These are phyloP conservation scores for Leptosomus discolor DNA, from an alignment of 2,113 vertebrate genomes.

Conservation along the genomic window DNA sequence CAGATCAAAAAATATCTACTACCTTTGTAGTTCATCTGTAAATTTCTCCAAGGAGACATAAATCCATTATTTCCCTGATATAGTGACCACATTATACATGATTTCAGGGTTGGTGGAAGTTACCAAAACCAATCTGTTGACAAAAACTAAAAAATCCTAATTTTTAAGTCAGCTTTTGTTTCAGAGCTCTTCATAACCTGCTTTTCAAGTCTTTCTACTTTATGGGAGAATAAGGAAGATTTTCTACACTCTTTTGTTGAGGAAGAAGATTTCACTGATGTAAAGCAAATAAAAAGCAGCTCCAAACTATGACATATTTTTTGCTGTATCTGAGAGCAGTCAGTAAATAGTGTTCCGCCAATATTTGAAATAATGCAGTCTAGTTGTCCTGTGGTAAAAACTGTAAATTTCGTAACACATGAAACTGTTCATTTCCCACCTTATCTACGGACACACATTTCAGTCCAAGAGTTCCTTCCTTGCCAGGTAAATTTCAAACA, in stretches of 20 bases:
- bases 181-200: not conserved
- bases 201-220: conserved; percentile 1
- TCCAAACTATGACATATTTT: conserved; percentile 5
- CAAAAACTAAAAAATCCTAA: not conserved
- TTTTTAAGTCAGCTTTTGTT: not conserved
- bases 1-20: not conserved
- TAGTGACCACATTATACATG: not conserved
- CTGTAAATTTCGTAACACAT: conserved; percentile 32
- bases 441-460: conserved; percentile 43
- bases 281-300: conserved; percentile 27
- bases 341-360: conserved; percentile 34
- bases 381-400: conserved; percentile 7
- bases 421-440: conserved; percentile 26
- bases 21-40: not conserved
- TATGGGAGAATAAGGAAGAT: not conserved
- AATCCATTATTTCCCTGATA: not conserved
- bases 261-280: not conserved
- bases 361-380: conserved; percentile 38
- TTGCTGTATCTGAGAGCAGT: conserved; percentile 22
- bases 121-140: not conserved
- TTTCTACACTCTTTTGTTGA: not conserved
- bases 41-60: not conserved
- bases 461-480: conserved; percentile 27
- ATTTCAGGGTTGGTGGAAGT: not conserved
- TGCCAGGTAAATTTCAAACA: conserved; percentile 56